These are phyloP conservation scores for Octodon degus DNA, from an alignment of 2,113 vertebrate genomes.

Conservation along the genomic window DNA sequence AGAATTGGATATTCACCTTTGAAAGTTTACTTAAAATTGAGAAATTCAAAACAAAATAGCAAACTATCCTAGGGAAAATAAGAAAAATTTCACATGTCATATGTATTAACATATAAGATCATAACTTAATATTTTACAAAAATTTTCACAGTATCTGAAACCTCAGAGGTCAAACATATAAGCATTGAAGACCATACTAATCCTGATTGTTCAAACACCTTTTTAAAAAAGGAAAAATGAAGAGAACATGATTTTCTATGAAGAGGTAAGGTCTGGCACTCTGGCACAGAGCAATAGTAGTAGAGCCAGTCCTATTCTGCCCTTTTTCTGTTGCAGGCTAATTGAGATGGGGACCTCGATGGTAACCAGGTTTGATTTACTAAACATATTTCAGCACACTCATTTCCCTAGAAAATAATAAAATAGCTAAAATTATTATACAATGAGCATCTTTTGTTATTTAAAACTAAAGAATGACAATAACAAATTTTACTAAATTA, in stretches of 20 bases:
- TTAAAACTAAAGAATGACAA: background rate
- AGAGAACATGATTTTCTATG: no score
- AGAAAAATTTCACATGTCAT: background rate
- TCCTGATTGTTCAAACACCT: no score
- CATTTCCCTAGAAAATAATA: background rate
- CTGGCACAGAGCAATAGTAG: background rate
- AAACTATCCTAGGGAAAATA: background rate
- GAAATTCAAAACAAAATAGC: background rate
- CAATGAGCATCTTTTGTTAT: background rate
- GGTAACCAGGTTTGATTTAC: background rate
- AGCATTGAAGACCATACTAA: no score
- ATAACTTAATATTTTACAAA: no score
- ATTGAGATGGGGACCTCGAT: background rate
- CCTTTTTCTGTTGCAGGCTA: background rate
- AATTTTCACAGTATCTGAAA: no score
- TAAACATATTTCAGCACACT: background rate
- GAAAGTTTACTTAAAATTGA: background rate
- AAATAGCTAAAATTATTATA: background rate
- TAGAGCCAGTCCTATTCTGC: background rate
- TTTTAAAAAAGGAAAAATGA: no score
- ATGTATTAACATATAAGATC: no score
- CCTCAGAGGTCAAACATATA: no score
- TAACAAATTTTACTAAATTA: background rate
- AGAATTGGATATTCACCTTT: background rate
- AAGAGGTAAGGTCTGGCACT: no score